Evolutionary conservation across 2,113 vertebrate genomes (phyloP).

Genomic region (Micronycteris hirsuta): DNA sequence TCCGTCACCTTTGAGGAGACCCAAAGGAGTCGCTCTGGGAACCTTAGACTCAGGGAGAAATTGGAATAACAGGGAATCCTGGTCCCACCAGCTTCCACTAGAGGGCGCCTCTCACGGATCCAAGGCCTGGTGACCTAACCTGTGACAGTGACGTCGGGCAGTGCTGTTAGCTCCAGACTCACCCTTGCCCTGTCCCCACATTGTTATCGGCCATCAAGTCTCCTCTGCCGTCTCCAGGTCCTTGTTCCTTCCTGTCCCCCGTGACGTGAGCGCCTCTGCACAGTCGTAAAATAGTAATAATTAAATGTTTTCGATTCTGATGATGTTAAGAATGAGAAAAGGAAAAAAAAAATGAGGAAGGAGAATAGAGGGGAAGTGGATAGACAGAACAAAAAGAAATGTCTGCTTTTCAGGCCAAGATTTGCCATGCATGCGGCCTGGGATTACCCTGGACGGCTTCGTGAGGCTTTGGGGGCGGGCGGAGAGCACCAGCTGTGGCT

Average conservation of each 20-base stretch:
- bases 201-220: rapidly evolving
- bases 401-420: not conserved
- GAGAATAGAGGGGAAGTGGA: not conserved
- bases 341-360: not conserved
- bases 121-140: rapidly evolving
- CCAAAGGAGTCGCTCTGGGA: not conserved
- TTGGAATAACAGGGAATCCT: not conserved
- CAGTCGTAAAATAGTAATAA: not conserved
- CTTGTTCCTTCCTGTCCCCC: not conserved
- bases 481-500: not conserved
- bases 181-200: not conserved
- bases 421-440: not conserved
- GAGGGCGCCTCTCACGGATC: not conserved
- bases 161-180: not conserved
- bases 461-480: rapidly evolving
- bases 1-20: not conserved
- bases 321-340: not conserved
- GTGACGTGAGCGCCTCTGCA: rapidly evolving
- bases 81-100: not conserved
- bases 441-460: not conserved
- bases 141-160: rapidly evolving
- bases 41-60: not conserved
- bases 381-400: not conserved
- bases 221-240: not conserved
- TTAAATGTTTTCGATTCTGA: not conserved